These are phyloP conservation scores for Disparrhopalites patrizii DNA, from an alignment of 2,888 invertebrate species.

Conservation along the genomic window DNA sequence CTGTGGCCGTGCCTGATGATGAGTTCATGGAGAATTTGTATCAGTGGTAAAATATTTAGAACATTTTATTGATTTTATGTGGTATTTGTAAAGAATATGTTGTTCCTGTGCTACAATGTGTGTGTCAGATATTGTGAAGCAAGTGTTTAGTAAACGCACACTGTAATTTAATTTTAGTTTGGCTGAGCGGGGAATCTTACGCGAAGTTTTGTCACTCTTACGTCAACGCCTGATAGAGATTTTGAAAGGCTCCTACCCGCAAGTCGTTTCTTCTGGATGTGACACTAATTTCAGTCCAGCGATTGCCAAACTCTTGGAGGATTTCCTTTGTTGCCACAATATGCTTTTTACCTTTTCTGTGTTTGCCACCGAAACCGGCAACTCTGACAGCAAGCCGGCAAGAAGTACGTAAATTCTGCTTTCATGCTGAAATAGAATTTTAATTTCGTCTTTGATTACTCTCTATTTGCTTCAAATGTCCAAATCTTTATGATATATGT, in stretches of 20 bases:
- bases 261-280: constrained; percentile 25
- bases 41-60: constrained; percentile 17
- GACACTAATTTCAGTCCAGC: constrained; percentile 22
- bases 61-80: too few relatives aligned
- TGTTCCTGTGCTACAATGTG: too few relatives aligned
- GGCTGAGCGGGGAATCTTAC: constrained; percentile 38
- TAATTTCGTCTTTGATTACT: too few relatives aligned
- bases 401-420: too few relatives aligned
- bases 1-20: neutral
- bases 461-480: too few relatives aligned
- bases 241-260: constrained; percentile 39
- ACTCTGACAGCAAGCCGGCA: too few relatives aligned
- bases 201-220: constrained; percentile 43
- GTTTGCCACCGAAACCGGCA: constrained; percentile 38
- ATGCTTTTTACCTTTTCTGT: constrained; percentile 44
- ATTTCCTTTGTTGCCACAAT: constrained; percentile 41
- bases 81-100: too few relatives aligned
- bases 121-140: too few relatives aligned
- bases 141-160: too few relatives aligned
- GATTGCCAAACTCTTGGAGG: constrained; percentile 37
- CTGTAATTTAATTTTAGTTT: constrained; percentile 32
- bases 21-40: constrained; percentile 18
- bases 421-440: too few relatives aligned
- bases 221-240: constrained; percentile 41
- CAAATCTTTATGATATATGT: too few relatives aligned